A percentile compares a stretch with the other conserved stretches of the same genome.
phyloP scores from a whole-genome alignment of 2,888 invertebrate species.

The Eurytoma adleriae region DNA sequence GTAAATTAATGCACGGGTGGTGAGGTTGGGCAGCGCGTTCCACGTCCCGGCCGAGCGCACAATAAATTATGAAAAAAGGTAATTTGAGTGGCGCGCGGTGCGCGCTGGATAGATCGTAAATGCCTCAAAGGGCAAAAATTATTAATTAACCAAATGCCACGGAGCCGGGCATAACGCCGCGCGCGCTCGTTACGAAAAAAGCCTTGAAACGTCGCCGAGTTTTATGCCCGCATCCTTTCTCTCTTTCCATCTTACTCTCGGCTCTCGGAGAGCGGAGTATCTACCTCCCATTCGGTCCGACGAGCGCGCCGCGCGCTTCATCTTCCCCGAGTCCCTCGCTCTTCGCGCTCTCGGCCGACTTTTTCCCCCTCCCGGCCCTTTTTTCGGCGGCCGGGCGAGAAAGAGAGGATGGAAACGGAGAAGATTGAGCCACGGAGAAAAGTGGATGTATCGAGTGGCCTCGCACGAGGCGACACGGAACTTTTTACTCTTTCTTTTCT shows the following conservation, averaged over 20 bases:
- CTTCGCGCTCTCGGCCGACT: too few relatives aligned
- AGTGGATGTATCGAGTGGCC: slow-evolving; percentile 21
- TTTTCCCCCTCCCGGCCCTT: neutral
- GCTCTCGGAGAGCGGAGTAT: neutral
- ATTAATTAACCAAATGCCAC: slow-evolving; percentile 53
- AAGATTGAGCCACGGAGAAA: neutral
- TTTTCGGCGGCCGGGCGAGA: neutral
- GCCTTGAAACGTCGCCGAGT: slow-evolving; percentile 46
- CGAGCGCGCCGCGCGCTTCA: neutral
- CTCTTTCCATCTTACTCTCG: neutral
- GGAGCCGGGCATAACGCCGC: neutral
- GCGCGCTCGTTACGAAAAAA: slow-evolving; percentile 44
- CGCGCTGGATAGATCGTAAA: slow-evolving; percentile 31
- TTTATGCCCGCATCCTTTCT: slow-evolving; percentile 41
- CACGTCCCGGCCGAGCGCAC: slow-evolving; percentile 8
- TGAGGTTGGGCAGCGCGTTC: neutral
- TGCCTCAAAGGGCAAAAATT: slow-evolving; percentile 50
- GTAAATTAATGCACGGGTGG: slow-evolving; percentile 47
- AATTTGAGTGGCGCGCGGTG: slow-evolving; percentile 32
- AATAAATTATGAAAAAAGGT: slow-evolving; percentile 49
- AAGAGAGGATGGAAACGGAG: neutral
- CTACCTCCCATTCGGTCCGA: neutral
- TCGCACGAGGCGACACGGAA: too few relatives aligned
- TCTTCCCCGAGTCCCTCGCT: neutral
- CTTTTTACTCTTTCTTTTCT: too few relatives aligned